These are phyloP conservation scores for Drosophila bocqueti DNA, from an alignment of 1,140 invertebrate genomes.

Conservation along the genomic window DNA sequence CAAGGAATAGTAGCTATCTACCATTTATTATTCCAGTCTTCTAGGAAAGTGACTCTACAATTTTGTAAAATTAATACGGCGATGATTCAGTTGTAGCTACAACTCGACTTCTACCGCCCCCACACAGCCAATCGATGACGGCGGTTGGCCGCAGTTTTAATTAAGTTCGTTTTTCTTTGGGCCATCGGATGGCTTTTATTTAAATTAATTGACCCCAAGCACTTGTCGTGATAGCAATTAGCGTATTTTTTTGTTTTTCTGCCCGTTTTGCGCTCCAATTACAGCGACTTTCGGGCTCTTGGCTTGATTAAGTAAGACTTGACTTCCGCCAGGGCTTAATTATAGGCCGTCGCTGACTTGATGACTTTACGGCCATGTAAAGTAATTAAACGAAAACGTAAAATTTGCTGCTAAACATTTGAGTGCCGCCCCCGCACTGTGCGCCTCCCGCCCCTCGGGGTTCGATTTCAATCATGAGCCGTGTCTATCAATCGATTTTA, in stretches of 20 bases:
- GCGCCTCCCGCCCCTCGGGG: neutral
- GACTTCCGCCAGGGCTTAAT: conserved; percentile 53
- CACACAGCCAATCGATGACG: conserved; percentile 17
- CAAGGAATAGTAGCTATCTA: neutral
- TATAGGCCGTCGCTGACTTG: conserved; percentile 29
- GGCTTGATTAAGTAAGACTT: conserved; percentile 60
- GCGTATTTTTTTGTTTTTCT: conserved; percentile 32
- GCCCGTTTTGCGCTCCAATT: conserved; percentile 58
- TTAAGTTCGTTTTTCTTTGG: conserved; percentile 50
- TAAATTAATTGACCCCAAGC: conserved; percentile 80
- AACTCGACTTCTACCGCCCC: neutral
- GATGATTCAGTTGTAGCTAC: conserved; percentile 21
- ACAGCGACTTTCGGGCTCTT: conserved; percentile 50
- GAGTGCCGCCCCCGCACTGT: conserved; percentile 26
- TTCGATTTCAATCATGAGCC: conserved; percentile 76
- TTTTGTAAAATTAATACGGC: neutral
- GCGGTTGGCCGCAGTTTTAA: conserved; percentile 54
- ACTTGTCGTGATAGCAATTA: conserved; percentile 78
- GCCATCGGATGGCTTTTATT: conserved; percentile 68
- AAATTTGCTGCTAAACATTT: conserved; percentile 73
- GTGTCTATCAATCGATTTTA: conserved; percentile 79
- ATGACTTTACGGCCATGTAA: conserved; percentile 68
- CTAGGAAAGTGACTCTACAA: neutral
- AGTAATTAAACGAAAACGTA: conserved; percentile 71
- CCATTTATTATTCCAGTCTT: neutral